Percentiles rank a stretch among this genome's conserved stretches.
Evolutionary conservation across 2,113 vertebrate genomes (phyloP).

Genomic region (Phalacrocorax pelagicus): DNA sequence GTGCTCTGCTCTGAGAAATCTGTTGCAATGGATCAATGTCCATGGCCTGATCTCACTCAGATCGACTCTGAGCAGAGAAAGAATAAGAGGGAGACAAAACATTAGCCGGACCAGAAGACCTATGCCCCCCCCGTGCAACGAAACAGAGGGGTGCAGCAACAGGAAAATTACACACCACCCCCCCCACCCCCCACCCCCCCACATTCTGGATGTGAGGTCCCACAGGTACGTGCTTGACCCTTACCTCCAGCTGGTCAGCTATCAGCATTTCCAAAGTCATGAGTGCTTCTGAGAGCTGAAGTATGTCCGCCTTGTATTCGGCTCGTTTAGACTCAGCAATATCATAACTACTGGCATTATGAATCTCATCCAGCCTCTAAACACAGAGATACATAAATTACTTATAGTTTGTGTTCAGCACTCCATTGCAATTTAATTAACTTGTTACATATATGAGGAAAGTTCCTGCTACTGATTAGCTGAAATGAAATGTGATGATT

Average conservation of each 20-base stretch:
- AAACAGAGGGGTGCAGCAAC: background rate
- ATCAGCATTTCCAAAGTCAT: constrained; percentile 82
- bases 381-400: constrained; percentile 17
- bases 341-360: constrained; percentile 39
- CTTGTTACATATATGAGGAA: constrained; percentile 42
- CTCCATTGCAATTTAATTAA: constrained; percentile 46
- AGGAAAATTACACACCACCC: background rate
- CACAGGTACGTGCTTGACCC: background rate
- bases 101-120: background rate
- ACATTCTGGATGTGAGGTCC: fast-evolving
- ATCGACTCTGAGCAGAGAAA: background rate
- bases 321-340: constrained; percentile 48
- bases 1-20: background rate
- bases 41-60: background rate
- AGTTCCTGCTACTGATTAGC: constrained; percentile 48
- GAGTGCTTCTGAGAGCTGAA: constrained; percentile 71
- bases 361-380: constrained; percentile 74
- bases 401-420: constrained; percentile 5
- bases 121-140: background rate
- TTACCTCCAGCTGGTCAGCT: constrained; percentile 85
- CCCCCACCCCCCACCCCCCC: no score
- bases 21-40: background rate
- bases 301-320: constrained; percentile 63
- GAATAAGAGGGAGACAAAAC: background rate
- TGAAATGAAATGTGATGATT: constrained; percentile 53